These are phyloP conservation scores for Nymphalis c-album DNA, from an alignment of 2,888 invertebrate genomes.

Conservation along the genomic window DNA sequence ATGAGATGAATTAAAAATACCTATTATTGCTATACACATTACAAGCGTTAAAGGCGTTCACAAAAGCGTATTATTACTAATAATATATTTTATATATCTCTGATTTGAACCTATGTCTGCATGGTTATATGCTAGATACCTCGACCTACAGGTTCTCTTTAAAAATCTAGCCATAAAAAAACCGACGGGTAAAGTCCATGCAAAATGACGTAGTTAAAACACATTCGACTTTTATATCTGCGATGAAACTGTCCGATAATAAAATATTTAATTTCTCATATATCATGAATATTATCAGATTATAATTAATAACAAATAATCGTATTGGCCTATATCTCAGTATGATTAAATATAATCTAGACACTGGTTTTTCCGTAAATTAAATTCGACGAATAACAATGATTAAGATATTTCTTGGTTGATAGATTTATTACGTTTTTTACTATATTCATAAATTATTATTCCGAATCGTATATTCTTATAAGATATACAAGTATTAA, in stretches of 20 bases:
- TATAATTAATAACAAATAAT: slow-evolving; percentile 21
- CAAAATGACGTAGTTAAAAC: too few species aligned
- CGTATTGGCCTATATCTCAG: slow-evolving; percentile 27
- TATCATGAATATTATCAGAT: slow-evolving; percentile 19
- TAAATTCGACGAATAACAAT: slow-evolving; percentile 19
- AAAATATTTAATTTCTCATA: slow-evolving; percentile 5
- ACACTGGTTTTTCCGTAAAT: slow-evolving; percentile 32
- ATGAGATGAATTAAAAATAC: too few species aligned
- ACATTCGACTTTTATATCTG: not conserved
- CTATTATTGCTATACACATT: too few species aligned
- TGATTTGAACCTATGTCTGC: too few species aligned
- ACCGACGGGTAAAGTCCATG: too few species aligned
- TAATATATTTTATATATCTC: too few species aligned
- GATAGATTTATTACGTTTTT: slow-evolving; percentile 25
- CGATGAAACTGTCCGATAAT: not conserved
- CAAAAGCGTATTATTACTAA: too few species aligned
- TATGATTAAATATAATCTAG: slow-evolving; percentile 18
- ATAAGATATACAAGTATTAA: not conserved
- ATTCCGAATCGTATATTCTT: slow-evolving; percentile 3
- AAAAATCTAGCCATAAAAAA: too few species aligned
- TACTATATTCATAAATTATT: not conserved
- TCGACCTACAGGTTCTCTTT: too few species aligned
- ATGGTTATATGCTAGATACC: too few species aligned
- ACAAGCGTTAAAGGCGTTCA: too few species aligned
- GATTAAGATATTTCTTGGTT: slow-evolving; percentile 14